Evolutionary conservation across 2,888 invertebrate genomes (phyloP), one percentile per base, ranked within the genome.

Genomic region (Nematopogon swammerdamellus): DNA sequence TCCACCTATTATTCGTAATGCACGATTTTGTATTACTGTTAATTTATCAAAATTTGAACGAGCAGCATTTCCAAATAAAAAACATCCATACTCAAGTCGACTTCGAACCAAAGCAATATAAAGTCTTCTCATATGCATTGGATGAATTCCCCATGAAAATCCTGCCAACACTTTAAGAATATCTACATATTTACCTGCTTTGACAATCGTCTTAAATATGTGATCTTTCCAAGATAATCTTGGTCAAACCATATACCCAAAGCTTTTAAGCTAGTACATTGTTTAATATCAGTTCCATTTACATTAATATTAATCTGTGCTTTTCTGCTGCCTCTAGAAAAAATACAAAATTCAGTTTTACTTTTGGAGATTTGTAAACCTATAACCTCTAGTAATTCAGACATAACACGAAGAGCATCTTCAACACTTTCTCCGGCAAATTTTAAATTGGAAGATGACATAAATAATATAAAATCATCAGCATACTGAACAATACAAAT

Each of bases 181-280:
- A 45, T 56, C 55, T 42, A 57, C 44, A 14, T 50, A 52, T 36
- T 45, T 53, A 1, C 11, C 19, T 16, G 18, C 20, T 44, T 53
- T 56, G 11, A 50, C 48, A 4, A n/a, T 11, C 0, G 42, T 30
- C 25, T 57, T 52, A 42, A 55, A 54, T 6, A 58, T 52, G 45
- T 56, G 56, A 50, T 52, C 57, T 3, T 18, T 19, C 58, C 56
- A 59, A 18, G 42, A 49, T 18, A 59, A 45, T 1, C 46, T 6
- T 42, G 18, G 30, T 57, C 56, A 11, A 57, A 30, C 56, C 56
- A 56, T 8, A 56, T 2, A 4, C 54, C 54, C 18, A 57, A 49
- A 19, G 55, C 58, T 50, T 53, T 56, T 3, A 55, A 48, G 16
- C 16, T 46, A n/a, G 55, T 44, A 10, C 55, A 55, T 6, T 42